A percentile compares a stretch with the other conserved stretches of the same genome.
These are phyloP conservation scores for Chionis minor DNA, from an alignment of 2,113 vertebrate species.

Conservation along the genomic window DNA sequence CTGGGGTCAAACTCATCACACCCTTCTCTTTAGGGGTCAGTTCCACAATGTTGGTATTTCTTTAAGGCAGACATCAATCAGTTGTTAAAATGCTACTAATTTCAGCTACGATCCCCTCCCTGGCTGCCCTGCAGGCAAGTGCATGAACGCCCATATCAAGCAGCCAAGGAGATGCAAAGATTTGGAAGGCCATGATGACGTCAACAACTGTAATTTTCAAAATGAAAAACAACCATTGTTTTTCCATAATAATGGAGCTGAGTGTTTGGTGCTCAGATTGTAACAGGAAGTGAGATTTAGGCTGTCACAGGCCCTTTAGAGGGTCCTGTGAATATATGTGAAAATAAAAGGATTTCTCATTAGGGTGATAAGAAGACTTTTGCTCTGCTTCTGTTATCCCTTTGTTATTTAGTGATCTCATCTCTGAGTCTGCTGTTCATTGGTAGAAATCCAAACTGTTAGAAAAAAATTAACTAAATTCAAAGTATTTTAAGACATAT, in stretches of 20 bases:
- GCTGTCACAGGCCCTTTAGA: not conserved
- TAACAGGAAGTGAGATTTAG: not conserved
- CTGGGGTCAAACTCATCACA: not conserved
- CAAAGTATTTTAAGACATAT: not conserved
- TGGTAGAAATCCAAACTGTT: not conserved
- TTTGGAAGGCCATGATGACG: not conserved
- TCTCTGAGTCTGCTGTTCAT: not conserved
- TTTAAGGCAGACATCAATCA: not conserved
- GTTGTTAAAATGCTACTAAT: not conserved
- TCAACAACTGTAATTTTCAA: not conserved
- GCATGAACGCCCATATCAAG: not conserved
- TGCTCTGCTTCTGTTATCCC: not conserved
- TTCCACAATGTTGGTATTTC: not conserved
- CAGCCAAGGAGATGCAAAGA: accelerated
- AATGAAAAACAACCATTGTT: accelerated
- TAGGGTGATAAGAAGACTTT: not conserved
- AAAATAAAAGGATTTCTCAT: not conserved
- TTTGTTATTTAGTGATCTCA: not conserved
- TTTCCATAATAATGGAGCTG: not conserved
- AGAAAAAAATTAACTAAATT: not conserved
- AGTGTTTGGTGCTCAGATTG: accelerated
- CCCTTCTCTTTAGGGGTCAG: no score
- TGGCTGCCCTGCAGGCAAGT: not conserved
- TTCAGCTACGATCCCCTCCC: no score
- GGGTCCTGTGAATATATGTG: no score